phyloP scores from a whole-genome alignment of 2,888 invertebrate species.

The Didymodactylos carnosus region DNA sequence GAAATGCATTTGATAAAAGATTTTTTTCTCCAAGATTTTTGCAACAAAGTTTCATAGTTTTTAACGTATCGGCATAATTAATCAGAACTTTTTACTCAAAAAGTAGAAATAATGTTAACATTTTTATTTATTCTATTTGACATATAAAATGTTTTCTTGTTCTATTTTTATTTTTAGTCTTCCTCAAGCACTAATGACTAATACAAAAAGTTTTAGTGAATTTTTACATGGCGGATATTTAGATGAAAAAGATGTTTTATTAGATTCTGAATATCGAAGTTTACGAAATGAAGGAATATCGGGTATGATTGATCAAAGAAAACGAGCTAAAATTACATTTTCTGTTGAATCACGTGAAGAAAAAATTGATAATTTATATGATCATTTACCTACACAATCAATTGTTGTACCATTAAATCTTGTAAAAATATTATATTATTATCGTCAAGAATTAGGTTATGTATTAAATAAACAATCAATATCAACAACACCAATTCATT shows the following conservation, averaged over 20 bases:
- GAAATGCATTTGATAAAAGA: no score
- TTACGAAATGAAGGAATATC: not conserved
- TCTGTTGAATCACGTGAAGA: not conserved
- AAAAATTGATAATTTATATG: not conserved
- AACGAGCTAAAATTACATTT: not conserved
- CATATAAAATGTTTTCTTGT: no score
- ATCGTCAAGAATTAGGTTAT: not conserved
- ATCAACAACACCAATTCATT: slow-evolving; percentile 1
- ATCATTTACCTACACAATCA: not conserved
- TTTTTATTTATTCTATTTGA: no score
- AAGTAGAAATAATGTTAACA: no score
- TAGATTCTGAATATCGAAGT: not conserved
- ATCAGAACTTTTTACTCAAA: no score
- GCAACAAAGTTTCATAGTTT: no score
- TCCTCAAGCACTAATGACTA: not conserved
- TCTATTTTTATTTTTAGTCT: no score
- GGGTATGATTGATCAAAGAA: not conserved
- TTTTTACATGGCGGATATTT: not conserved
- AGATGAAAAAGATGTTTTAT: not conserved
- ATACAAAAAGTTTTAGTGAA: not conserved
- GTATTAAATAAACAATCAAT: not conserved
- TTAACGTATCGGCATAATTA: no score
- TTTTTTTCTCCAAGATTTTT: no score
- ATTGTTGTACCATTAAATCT: not conserved
- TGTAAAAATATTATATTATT: not conserved